Base-by-base conservation (phyloP, 1,140 invertebrate species). In the Sminthurinus signatus region DNA sequence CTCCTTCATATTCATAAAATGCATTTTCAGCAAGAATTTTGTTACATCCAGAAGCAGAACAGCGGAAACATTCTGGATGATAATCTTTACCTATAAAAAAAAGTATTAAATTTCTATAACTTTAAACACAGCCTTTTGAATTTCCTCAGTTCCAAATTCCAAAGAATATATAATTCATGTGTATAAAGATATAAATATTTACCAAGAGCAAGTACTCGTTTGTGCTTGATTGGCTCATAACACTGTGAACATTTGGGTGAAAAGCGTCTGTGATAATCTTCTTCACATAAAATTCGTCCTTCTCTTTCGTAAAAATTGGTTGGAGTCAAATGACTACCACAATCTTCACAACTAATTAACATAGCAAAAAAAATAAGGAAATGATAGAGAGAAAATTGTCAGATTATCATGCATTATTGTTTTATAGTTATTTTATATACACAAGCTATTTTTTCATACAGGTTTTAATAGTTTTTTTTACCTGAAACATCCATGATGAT, bases 231-330 rank as follows among this genome's bases (percentile, higher is more conserved):
- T 15, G 85, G 80, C 25, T 77, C 72, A 29, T 76, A 75, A 75
- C 84, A 86, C 2, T 81, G 80, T 15, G 80, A 81, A 77, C 84
- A 86, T 69, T 84, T 84, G 0, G 84, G 82, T 2, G 84, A 84
- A 76, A 86, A 86, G 74, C 82, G 78, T 32, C 80, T 78, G 72
- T 83, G 82, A 74, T 82, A 86, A 66, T 84, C 82, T 54, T 75
- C 74, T 73, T 86, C 85, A 74, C 85, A 86, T 73, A 82, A 86
- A 1, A 44, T 5, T 4, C 8, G 57, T 4, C 80, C 80, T 8
- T 15, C 32, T 29, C 82, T 73, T 72, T 86, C 85, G 70, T 84
- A 87, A 74, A 86, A 86, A 73, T 82, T 84, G 58, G 78, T 75
- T 48, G 83, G 82, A 14, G 14, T 82, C 83, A n/a, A 86, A 75